Evolutionary conservation across 2,888 invertebrate genomes (phyloP).

Genomic region (Tiliacea aurago): DNA sequence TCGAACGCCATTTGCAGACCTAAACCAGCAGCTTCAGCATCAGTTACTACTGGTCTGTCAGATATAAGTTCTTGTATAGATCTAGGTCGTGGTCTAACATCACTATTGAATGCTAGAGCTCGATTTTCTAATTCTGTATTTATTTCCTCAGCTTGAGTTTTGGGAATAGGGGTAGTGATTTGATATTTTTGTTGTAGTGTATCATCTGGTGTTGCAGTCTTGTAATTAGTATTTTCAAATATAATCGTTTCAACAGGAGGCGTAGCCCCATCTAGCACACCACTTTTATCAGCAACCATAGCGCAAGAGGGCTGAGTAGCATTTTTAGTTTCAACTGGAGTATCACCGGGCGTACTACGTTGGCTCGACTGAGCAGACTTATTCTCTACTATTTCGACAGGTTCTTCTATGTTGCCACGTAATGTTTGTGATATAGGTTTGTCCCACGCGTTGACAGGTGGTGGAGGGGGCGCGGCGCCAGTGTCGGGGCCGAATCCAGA

Average conservation of each 20-base stretch:
- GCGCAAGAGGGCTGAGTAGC: constrained; percentile 73
- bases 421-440: constrained; percentile 94
- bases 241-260: constrained; percentile 97
- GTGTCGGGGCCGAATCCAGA: constrained; percentile 88
- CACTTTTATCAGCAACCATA: constrained; percentile 86
- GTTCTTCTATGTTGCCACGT: constrained; percentile 89
- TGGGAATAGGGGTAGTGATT: constrained; percentile 81
- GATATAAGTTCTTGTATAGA: constrained; percentile 88
- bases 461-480: constrained; percentile 92
- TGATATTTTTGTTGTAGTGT: constrained; percentile 92
- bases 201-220: constrained; percentile 93
- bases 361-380: constrained; percentile 86
- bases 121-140: constrained; percentile 88
- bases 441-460: constrained; percentile 95
- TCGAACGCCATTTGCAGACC: constrained; percentile 93
- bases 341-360: constrained; percentile 86
- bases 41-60: constrained; percentile 79
- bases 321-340: constrained; percentile 78
- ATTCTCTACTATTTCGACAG: constrained; percentile 76
- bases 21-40: constrained; percentile 83
- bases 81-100: constrained; percentile 83
- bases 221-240: constrained; percentile 97
- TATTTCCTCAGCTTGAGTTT: constrained; percentile 88
- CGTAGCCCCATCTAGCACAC: constrained; percentile 93
- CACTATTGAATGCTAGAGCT: constrained; percentile 83